Conservation (phyloP, 1,140 invertebrate genomes). For the Diachasmimorpha longicaudata region DNA sequence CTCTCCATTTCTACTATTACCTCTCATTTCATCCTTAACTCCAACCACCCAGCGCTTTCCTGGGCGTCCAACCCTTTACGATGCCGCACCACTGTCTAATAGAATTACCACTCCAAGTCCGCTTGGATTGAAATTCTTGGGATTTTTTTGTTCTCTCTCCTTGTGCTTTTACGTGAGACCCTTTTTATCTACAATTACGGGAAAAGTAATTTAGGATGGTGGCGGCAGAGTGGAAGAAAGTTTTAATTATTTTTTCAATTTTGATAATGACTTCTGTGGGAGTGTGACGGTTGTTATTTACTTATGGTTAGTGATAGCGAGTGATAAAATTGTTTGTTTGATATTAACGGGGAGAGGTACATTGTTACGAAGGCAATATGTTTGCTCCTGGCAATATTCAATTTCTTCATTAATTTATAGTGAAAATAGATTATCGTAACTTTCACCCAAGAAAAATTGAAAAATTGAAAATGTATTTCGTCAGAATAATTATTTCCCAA, state of each 20-base stretch:
- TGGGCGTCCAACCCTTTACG: conserved; percentile 29
- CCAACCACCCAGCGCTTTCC: conserved; percentile 11
- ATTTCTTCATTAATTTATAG: too few species aligned
- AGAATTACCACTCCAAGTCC: conserved; percentile 25
- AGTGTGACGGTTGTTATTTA: background rate
- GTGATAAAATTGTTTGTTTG: too few species aligned
- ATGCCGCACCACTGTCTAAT: conserved; percentile 30
- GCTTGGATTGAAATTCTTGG: conserved; percentile 9
- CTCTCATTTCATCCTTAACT: conserved; percentile 25
- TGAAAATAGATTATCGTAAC: too few species aligned
- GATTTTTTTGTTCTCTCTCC: background rate
- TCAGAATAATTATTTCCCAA: too few species aligned
- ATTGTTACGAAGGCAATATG: too few species aligned
- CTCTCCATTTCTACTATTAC: conserved; percentile 23
- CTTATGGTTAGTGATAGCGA: too few species aligned
- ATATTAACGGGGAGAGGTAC: too few species aligned
- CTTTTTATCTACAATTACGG: conserved; percentile 5
- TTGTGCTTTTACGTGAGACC: background rate
- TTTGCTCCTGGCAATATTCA: too few species aligned
- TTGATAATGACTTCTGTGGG: background rate
- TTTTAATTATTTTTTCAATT: conserved; percentile 8
- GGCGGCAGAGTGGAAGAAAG: background rate
- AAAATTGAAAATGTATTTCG: too few species aligned
- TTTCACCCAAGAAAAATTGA: too few species aligned
- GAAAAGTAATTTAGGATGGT: background rate